Percentiles rank a stretch among this genome's conserved stretches.
Conservation (phyloP, 2,113 vertebrate species). For the Meleagris gallopavo region DNA sequence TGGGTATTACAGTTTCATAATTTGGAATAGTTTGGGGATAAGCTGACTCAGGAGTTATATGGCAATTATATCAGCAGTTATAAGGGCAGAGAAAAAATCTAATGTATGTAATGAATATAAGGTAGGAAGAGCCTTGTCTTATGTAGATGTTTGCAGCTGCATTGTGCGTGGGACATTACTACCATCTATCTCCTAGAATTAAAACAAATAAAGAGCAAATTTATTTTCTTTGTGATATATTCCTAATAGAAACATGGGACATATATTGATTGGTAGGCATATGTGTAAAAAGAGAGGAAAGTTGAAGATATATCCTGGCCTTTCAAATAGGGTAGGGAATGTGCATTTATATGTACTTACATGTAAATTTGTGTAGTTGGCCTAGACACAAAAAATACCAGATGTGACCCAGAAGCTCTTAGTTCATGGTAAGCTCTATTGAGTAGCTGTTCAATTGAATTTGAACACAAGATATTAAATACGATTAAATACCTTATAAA, state of each 20-base stretch:
- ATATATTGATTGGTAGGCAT: neutral
- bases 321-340: neutral
- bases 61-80: neutral
- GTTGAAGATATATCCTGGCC: neutral
- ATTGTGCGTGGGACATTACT: neutral
- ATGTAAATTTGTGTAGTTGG: neutral
- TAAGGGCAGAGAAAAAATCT: neutral
- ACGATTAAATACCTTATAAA: neutral
- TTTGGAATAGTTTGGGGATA: neutral
- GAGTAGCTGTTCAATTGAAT: neutral
- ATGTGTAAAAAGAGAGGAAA: neutral
- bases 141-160: neutral
- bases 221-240: neutral
- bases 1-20: neutral
- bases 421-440: neutral
- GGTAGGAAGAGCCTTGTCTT: neutral
- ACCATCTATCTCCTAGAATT: neutral
- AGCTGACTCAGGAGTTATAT: neutral
- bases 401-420: neutral
- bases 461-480: neutral
- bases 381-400: neutral
- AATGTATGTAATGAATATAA: neutral
- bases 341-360: neutral
- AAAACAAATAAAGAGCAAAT: neutral
- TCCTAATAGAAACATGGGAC: neutral